phyloP scores from a whole-genome alignment of 2,113 vertebrate species.

The Atherinomorus stipes region DNA sequence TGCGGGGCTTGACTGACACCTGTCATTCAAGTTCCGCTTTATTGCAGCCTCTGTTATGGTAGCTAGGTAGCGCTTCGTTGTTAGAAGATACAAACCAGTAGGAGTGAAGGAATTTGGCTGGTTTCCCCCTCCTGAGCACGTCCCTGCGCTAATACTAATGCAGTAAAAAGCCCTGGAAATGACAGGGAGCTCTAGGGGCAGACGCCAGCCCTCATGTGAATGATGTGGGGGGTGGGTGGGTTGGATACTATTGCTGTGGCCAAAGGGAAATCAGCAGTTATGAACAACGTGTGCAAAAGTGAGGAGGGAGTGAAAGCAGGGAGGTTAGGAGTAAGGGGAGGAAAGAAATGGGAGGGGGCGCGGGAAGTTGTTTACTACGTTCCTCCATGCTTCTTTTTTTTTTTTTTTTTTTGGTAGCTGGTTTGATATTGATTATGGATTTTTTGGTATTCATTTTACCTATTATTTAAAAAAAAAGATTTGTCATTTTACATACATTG shows the following conservation, averaged over 20 bases:
- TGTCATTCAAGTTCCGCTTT: constrained; percentile 51
- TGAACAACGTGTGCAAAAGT: constrained; percentile 83
- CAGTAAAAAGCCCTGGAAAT: constrained; percentile 59
- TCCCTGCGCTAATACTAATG: constrained; percentile 27
- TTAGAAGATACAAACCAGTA: constrained; percentile 12
- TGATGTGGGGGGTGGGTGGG: constrained; percentile 68
- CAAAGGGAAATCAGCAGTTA: constrained; percentile 82
- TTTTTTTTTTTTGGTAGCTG: constrained; percentile 36
- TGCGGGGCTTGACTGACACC: constrained; percentile 59
- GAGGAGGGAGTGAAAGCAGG: constrained; percentile 68
- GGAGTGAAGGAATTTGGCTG: constrained; percentile 58
- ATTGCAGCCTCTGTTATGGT: background rate
- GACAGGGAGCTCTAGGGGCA: constrained; percentile 53
- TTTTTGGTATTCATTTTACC: background rate
- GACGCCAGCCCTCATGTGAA: constrained; percentile 67
- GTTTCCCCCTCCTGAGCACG: background rate
- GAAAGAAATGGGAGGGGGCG: constrained; percentile 66
- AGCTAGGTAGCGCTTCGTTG: background rate
- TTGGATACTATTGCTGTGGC: constrained; percentile 72
- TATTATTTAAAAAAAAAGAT: background rate
- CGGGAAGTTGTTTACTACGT: constrained; percentile 80
- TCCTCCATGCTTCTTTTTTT: constrained; percentile 59
- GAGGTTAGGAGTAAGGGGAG: constrained; percentile 58
- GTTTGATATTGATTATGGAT: constrained; percentile 52
- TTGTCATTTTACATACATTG: background rate